Evolutionary conservation across 2,888 invertebrate species (phyloP), one percentile per base, ranked within the genome.

Genomic region (Cephus nigrinus): DNA sequence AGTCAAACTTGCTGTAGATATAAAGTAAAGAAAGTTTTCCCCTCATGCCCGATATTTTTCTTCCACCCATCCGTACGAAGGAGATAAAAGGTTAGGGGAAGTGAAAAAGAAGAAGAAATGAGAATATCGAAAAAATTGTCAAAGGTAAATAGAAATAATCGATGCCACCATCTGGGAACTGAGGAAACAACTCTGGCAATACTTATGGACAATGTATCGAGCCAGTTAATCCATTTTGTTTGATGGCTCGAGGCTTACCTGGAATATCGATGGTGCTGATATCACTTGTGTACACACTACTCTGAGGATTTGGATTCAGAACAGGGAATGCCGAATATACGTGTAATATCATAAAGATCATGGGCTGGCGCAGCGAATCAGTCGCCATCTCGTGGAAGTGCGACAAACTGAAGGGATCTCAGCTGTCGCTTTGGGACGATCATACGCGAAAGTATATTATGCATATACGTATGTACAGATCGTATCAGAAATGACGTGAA

Each of bases 361-460:
- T 35, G 31, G 75, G 31, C 71, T 72, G 68, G 74, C 32, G 72
- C 68, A 73, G 74, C 68, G 68, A 73, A 31, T 34, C 76, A 31
- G 55, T 33, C 36, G n/a, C 23, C 34, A 23, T 68, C 69, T 74
- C 55, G 69, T 30, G 34, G 36, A 30, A 68, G n/a, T 68, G 35
- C 36, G 55, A 40, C 12, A 35, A 34, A 68, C 30, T 12, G 23
- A 75, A 40, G 9, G 23, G 55, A 55, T 23, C 55, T 55, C 55
- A 23, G 55, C 55, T 15, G 15, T 55, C 55, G 55, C 23, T 55
- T 55, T 23, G 23, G 9, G 55, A 55, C 23, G 55, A 55, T 55
- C 55, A 55, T 55, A 55, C 2, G 55, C 55, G 55, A 23, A 9
- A 55, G 55, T 55, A 2, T 55, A 55, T 55, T 55, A 55, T 23